Evolutionary conservation across 1,140 invertebrate species (phyloP).

Genomic region (Drosophila athabasca): DNA sequence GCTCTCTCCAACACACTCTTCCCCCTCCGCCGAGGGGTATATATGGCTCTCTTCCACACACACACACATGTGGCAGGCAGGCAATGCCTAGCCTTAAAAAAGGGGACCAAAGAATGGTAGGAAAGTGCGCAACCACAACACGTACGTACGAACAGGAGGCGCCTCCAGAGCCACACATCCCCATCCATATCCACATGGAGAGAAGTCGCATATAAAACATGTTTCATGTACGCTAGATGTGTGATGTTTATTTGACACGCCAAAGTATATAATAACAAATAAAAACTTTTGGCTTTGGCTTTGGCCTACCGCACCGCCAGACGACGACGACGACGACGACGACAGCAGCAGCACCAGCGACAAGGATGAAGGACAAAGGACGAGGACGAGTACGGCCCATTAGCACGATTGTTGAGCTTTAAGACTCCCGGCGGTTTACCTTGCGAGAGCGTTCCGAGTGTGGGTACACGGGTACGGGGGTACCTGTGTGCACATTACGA

Average conservation of each 20-base stretch:
- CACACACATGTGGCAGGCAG: constrained; percentile 35
- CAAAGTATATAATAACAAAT: constrained; percentile 82
- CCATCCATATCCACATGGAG: constrained; percentile 14
- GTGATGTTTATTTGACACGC: constrained; percentile 82
- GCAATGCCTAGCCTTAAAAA: constrained; percentile 61
- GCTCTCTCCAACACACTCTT: neutral
- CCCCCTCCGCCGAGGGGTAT: neutral
- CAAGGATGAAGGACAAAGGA: constrained; percentile 32
- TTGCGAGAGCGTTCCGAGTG: constrained; percentile 16
- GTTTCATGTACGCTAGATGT: constrained; percentile 78
- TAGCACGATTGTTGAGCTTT: constrained; percentile 81
- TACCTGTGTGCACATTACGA: constrained; percentile 64
- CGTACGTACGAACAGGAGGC: constrained; percentile 34
- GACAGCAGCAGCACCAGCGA: constrained; percentile 5
- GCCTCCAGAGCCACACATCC: constrained; percentile 21
- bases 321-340: constrained; percentile 15
- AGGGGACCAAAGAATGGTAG: neutral
- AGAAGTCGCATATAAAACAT: constrained; percentile 70
- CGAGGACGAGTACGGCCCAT: constrained; percentile 71
- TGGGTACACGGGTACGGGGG: constrained; percentile 13
- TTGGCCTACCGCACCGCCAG: constrained; percentile 29
- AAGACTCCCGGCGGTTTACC: constrained; percentile 59
- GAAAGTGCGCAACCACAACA: constrained; percentile 73
- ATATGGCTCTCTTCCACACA: neutral
- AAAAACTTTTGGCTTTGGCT: constrained; percentile 74